A percentile compares a stretch with the other conserved stretches of the same genome.
phyloP scores from a whole-genome alignment of 2,888 invertebrate genomes.

The Helleia helle region DNA sequence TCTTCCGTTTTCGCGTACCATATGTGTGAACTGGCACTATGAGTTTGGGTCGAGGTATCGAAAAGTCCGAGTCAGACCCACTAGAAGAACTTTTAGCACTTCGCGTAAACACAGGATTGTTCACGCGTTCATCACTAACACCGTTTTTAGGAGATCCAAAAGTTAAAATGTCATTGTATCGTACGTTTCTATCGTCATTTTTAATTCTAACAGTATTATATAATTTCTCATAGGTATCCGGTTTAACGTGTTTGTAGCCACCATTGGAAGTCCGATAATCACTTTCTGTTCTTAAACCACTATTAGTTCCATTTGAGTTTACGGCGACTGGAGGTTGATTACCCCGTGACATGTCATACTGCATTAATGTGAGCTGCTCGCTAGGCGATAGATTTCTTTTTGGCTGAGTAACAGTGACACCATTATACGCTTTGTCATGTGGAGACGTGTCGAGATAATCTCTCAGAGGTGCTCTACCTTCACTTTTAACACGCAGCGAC shows the following conservation, averaged over 20 bases:
- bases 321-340: conserved; percentile 41
- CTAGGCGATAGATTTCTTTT: conserved; percentile 68
- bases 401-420: conserved; percentile 68
- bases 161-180: conserved; percentile 59
- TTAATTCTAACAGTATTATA: conserved; percentile 57
- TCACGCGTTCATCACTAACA: conserved; percentile 46
- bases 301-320: conserved; percentile 38
- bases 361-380: conserved; percentile 66
- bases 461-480: conserved; percentile 59
- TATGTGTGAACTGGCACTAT: conserved; percentile 93
- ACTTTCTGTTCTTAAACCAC: conserved; percentile 57
- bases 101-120: conserved; percentile 42
- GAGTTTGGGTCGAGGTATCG: conserved; percentile 88
- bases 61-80: conserved; percentile 79
- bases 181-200: conserved; percentile 65
- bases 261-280: conserved; percentile 62
- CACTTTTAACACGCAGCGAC: conserved; percentile 68
- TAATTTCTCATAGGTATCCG: conserved; percentile 60
- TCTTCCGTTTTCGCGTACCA: conserved; percentile 83
- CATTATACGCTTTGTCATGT: conserved; percentile 43
- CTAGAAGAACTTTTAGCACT: conserved; percentile 71
- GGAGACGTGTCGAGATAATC: conserved; percentile 50
- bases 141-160: conserved; percentile 42
- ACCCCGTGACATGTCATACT: conserved; percentile 57
- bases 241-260: conserved; percentile 57